Conservation (phyloP, 2,113 vertebrate genomes). For the Peromyscus leucopus region DNA sequence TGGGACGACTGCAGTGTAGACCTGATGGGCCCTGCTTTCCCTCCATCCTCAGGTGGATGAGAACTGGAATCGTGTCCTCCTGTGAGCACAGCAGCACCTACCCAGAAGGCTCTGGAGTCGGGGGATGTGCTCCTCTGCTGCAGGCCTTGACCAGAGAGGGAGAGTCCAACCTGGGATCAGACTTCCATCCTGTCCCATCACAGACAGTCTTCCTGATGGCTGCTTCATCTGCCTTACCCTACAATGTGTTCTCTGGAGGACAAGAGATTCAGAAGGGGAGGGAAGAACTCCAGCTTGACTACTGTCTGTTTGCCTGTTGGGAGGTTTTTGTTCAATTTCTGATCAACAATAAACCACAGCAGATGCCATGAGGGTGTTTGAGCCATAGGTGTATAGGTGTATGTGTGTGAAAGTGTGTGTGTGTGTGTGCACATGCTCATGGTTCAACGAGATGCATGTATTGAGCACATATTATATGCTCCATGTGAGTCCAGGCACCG, state of each 20-base stretch:
- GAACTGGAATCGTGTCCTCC: background rate
- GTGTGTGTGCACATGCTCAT: background rate
- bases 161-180: background rate
- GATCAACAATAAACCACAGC: slow-evolving; percentile 40
- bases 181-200: background rate
- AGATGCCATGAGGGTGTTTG: background rate
- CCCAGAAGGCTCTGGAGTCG: background rate
- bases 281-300: background rate
- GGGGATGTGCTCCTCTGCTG: background rate
- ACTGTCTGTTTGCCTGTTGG: background rate
- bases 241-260: background rate
- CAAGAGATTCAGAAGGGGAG: background rate
- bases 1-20: background rate
- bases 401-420: background rate
- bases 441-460: background rate
- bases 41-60: background rate
- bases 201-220: background rate
- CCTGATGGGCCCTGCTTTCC: background rate
- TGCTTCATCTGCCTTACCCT: background rate
- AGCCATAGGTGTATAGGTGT: too few relatives aligned
- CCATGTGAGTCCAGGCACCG: background rate
- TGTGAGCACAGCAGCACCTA: background rate
- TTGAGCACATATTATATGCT: background rate
- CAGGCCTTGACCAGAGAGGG: background rate
- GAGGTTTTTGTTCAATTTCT: background rate